These are phyloP conservation scores for Morelia viridis DNA, from an alignment of 2,797 vertebrate genomes.

Conservation along the genomic window DNA sequence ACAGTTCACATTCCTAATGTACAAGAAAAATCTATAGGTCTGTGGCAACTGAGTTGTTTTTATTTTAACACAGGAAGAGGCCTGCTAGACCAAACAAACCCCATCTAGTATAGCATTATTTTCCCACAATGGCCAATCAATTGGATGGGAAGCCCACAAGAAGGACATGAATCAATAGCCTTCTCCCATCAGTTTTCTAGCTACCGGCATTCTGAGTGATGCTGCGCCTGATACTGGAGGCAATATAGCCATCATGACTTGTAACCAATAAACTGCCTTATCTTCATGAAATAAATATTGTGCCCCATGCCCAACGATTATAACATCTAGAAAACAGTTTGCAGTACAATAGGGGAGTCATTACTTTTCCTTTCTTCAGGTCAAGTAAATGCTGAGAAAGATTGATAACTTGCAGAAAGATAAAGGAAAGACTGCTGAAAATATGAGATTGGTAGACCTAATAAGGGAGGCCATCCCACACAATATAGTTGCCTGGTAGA, in stretches of 20 bases:
- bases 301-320: not conserved
- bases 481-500: not conserved
- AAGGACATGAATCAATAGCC: not conserved
- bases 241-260: not conserved
- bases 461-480: conserved; percentile 12
- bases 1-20: not conserved
- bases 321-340: not conserved
- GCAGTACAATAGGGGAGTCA: not conserved
- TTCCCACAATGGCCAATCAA: not conserved
- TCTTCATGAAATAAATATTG: not conserved
- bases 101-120: not conserved
- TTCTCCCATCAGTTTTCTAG: not conserved
- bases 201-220: not conserved
- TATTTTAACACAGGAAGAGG: not conserved
- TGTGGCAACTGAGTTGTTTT: not conserved
- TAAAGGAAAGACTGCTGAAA: conserved; percentile 15
- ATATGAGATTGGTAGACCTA: not conserved
- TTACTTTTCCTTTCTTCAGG: not conserved
- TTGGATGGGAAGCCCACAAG: not conserved
- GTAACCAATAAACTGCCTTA: not conserved
- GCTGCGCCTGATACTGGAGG: not conserved
- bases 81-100: not conserved
- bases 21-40: not conserved
- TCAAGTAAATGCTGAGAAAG: not conserved
- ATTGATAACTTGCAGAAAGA: not conserved